A percentile compares a stretch with the other conserved stretches of the same genome.
Conservation (phyloP, 2,113 vertebrate genomes). For the Callipepla squamata region DNA sequence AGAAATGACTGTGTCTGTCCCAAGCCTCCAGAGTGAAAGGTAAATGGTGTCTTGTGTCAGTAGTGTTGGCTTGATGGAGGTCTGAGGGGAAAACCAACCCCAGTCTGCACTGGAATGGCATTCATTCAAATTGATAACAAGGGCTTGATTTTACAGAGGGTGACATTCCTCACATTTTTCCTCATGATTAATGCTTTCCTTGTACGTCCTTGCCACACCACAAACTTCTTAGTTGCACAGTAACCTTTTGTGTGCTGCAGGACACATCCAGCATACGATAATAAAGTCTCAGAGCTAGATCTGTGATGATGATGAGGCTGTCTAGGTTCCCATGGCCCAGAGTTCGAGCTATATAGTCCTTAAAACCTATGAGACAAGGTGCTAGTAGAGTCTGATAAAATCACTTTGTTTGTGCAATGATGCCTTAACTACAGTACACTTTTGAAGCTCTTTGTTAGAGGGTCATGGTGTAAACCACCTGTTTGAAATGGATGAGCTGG, state of each 20-base stretch:
- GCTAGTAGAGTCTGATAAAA: neutral
- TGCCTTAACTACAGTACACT: neutral
- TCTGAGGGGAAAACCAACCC: neutral
- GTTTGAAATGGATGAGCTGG: neutral
- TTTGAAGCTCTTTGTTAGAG: neutral
- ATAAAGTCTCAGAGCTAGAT: neutral
- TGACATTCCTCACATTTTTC: conserved; percentile 53
- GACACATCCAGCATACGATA: neutral
- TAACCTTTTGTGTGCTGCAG: conserved; percentile 18
- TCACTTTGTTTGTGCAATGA: neutral
- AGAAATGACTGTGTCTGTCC: accelerated
- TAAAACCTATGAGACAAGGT: neutral
- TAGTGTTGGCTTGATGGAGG: neutral
- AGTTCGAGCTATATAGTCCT: neutral
- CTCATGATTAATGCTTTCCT: conserved; percentile 1
- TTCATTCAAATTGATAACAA: conserved; percentile 25
- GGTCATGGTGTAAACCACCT: accelerated
- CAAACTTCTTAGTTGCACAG: neutral
- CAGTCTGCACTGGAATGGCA: neutral
- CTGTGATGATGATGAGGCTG: accelerated
- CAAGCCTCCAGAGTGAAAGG: neutral
- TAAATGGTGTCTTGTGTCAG: neutral
- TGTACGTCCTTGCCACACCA: neutral
- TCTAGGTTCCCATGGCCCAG: accelerated
- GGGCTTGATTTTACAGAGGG: conserved; percentile 24